A percentile compares a stretch with the other conserved stretches of the same genome.
Evolutionary conservation across 1,140 invertebrate genomes (phyloP).

Genomic region (Ostrea denselamellosa): DNA sequence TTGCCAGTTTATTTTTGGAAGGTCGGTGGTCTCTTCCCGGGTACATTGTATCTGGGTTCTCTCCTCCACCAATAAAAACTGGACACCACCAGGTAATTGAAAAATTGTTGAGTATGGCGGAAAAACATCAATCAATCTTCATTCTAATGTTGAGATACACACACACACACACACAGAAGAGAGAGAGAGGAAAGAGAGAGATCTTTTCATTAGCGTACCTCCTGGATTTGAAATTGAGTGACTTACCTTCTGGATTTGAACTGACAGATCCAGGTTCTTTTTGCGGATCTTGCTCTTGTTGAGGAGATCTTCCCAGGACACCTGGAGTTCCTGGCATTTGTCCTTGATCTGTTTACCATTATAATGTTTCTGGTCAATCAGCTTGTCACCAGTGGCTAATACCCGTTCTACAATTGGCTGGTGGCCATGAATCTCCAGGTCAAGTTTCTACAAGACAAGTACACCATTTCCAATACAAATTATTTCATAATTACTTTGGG

Average conservation of each 20-base stretch:
- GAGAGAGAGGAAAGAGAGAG: background rate
- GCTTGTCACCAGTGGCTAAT: constrained; percentile 89
- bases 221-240: background rate
- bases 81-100: too few species aligned
- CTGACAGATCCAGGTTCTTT: constrained; percentile 89
- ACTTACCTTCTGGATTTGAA: constrained; percentile 89
- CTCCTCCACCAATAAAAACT: too few species aligned
- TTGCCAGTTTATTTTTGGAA: too few species aligned
- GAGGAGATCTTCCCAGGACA: constrained; percentile 91
- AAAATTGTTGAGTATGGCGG: too few species aligned
- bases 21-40: too few species aligned
- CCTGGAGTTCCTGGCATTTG: constrained; percentile 86
- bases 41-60: too few species aligned
- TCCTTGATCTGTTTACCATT: constrained; percentile 94
- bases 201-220: too few species aligned
- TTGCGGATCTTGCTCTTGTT: constrained; percentile 86
- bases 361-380: constrained; percentile 96
- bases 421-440: constrained; percentile 84
- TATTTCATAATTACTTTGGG: too few species aligned
- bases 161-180: too few species aligned
- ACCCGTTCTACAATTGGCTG: constrained; percentile 98
- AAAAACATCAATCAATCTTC: too few species aligned
- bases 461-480: too few species aligned
- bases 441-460: constrained; percentile 90
- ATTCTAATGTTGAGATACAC: background rate